phyloP scores from a whole-genome alignment of 1,140 invertebrate species.

The Drosophila tsacasi region DNA sequence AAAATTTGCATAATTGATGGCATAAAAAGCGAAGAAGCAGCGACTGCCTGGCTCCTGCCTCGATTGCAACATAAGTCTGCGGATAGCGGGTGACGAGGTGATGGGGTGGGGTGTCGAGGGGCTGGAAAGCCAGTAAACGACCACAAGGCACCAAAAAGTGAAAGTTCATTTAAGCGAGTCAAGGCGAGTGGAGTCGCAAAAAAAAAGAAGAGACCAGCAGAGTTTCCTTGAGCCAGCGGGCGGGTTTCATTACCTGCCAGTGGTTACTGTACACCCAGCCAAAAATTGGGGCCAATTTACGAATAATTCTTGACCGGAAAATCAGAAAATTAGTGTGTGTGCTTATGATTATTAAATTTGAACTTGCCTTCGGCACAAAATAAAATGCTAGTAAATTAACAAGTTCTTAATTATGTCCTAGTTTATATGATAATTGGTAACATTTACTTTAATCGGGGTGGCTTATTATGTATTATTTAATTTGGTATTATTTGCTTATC shows the following conservation, averaged over 20 bases:
- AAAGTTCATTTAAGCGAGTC: conserved; percentile 83
- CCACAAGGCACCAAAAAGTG: conserved; percentile 75
- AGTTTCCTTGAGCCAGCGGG: conserved; percentile 82
- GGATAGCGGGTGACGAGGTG: conserved; percentile 12
- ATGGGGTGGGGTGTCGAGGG: conserved; percentile 12
- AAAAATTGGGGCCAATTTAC: neutral
- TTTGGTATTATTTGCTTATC: neutral
- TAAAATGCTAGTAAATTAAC: neutral
- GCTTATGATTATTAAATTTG: neutral
- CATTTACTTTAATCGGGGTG: neutral
- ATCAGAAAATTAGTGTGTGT: neutral
- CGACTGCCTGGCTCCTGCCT: conserved; percentile 44
- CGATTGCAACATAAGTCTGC: conserved; percentile 38
- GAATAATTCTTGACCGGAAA: conserved; percentile 12
- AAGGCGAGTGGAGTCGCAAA: conserved; percentile 59
- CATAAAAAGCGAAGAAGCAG: conserved; percentile 61
- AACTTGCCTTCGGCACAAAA: too few species aligned
- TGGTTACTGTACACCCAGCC: conserved; percentile 49
- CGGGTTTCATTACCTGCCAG: conserved; percentile 78
- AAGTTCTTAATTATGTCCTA: neutral
- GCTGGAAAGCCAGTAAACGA: conserved; percentile 35
- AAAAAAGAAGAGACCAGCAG: conserved; percentile 57
- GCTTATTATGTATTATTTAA: neutral
- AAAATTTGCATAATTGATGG: conserved; percentile 84
- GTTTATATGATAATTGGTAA: neutral